phyloP scores from a whole-genome alignment of 2,113 vertebrate genomes.

The Micronycteris hirsuta region DNA sequence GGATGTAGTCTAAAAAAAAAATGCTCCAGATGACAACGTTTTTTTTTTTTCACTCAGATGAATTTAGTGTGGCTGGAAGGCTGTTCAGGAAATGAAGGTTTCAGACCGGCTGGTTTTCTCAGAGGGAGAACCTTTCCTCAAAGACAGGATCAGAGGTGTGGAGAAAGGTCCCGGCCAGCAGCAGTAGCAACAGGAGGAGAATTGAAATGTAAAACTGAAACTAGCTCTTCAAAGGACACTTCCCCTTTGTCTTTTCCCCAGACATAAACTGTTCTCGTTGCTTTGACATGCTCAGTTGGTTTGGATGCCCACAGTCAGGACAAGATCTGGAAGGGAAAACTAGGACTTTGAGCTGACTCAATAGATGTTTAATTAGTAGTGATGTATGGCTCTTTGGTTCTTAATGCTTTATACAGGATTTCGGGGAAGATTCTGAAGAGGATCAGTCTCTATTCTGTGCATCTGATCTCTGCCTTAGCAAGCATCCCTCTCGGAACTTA shows the following conservation, averaged over 20 bases:
- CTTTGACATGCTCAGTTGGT: background rate
- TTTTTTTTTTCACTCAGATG: slow-evolving; percentile 10
- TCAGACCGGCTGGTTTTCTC: slow-evolving; percentile 42
- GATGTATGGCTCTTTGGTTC: background rate
- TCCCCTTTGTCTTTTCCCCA: background rate
- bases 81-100: slow-evolving; percentile 33
- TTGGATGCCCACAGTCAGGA: background rate
- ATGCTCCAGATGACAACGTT: background rate
- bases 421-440: background rate
- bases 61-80: background rate
- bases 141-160: background rate
- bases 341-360: slow-evolving; percentile 21
- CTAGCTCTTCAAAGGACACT: background rate
- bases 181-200: background rate
- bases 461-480: slow-evolving; percentile 22
- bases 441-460: background rate
- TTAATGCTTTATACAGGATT: slow-evolving; percentile 5
- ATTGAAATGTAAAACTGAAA: slow-evolving; percentile 2
- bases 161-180: slow-evolving; percentile 6
- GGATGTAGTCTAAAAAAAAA: slow-evolving; percentile 1
- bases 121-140: background rate
- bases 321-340: background rate
- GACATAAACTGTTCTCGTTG: background rate
- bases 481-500: slow-evolving; percentile 30
- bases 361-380: slow-evolving; percentile 35